A percentile compares a stretch with the other conserved stretches of the same genome.
Conservation (phyloP, 2,797 vertebrate genomes). For the Adelosebastes latens region DNA sequence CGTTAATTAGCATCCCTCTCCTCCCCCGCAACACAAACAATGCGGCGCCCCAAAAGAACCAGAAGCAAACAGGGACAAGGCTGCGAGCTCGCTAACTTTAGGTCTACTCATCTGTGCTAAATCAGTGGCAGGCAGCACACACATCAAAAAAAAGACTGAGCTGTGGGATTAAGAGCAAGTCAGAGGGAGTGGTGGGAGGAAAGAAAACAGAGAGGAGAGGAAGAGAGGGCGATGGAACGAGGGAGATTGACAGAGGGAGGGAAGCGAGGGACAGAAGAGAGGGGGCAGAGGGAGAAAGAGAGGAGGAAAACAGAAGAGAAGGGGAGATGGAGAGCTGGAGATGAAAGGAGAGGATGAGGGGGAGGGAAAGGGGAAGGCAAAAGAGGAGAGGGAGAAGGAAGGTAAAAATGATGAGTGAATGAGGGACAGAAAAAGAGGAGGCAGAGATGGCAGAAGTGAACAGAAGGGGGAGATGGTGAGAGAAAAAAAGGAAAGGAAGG, state of each 20-base stretch:
- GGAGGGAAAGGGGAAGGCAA: not conserved
- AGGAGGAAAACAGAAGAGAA: conserved; percentile 5
- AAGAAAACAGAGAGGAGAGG: not conserved
- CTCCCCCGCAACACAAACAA: conserved; percentile 64
- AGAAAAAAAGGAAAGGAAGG: not conserved
- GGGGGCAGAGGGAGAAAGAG: not conserved
- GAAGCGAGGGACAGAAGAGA: not conserved
- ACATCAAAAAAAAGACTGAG: conserved; percentile 33
- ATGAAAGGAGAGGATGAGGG: not conserved
- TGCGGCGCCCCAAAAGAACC: conserved; percentile 32
- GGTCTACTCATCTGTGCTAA: conserved; percentile 52
- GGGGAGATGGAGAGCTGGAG: not conserved
- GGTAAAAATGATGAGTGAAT: not conserved
- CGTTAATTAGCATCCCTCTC: conserved; percentile 71
- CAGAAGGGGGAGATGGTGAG: not conserved
- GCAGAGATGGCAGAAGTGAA: not conserved
- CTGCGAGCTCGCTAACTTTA: conserved; percentile 50
- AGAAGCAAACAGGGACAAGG: conserved; percentile 58
- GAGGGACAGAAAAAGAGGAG: not conserved
- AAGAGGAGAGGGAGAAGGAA: not conserved
- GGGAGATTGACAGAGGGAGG: not conserved
- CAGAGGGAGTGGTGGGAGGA: conserved; percentile 26
- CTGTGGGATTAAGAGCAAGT: conserved; percentile 59
- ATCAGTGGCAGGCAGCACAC: conserved; percentile 47
- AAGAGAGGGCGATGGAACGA: not conserved